Evolutionary conservation across 2,888 invertebrate species (phyloP).

Genomic region (Lamproptera curius): DNA sequence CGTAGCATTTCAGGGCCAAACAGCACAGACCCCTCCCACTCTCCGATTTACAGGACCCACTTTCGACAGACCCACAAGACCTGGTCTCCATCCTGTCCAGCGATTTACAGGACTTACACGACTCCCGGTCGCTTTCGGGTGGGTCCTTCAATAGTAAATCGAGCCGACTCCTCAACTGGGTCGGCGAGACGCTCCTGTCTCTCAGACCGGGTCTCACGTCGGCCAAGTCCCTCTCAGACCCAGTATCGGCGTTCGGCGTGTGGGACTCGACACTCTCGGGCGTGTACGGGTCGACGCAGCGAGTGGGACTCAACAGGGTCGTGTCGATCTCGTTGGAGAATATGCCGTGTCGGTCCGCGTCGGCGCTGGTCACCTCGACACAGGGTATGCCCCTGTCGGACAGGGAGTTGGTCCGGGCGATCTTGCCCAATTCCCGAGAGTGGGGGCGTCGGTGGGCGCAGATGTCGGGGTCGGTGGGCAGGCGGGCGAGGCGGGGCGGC

Average conservation of each 20-base stretch:
- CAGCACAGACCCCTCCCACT: constrained; percentile 57
- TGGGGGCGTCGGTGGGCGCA: constrained; percentile 30
- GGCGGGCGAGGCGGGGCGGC: constrained; percentile 38
- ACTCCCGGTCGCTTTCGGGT: too few relatives aligned
- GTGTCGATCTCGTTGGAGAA: constrained; percentile 77
- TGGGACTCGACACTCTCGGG: constrained; percentile 90
- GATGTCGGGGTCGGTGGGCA: constrained; percentile 50
- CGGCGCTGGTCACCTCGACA: constrained; percentile 74
- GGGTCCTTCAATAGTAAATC: constrained; percentile 59
- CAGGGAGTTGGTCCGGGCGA: constrained; percentile 52
- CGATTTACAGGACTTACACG: too few relatives aligned
- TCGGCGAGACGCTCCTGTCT: constrained; percentile 78
- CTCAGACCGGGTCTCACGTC: constrained; percentile 43
- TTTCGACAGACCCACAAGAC: too few relatives aligned
- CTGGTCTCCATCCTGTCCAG: constrained; percentile 51
- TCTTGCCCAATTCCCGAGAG: constrained; percentile 30
- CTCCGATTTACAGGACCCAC: constrained; percentile 62
- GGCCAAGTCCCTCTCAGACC: constrained; percentile 33
- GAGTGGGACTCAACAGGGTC: constrained; percentile 56
- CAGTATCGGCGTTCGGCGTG: constrained; percentile 79
- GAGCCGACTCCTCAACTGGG: constrained; percentile 80
- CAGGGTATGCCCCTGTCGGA: constrained; percentile 61
- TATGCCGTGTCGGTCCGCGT: constrained; percentile 57
- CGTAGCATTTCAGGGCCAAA: constrained; percentile 62
- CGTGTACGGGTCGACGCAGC: constrained; percentile 84